Evolutionary conservation across 1,140 invertebrate genomes (phyloP), one percentile per base, ranked within the genome.

Genomic region (Eufriesea mexicana): DNA sequence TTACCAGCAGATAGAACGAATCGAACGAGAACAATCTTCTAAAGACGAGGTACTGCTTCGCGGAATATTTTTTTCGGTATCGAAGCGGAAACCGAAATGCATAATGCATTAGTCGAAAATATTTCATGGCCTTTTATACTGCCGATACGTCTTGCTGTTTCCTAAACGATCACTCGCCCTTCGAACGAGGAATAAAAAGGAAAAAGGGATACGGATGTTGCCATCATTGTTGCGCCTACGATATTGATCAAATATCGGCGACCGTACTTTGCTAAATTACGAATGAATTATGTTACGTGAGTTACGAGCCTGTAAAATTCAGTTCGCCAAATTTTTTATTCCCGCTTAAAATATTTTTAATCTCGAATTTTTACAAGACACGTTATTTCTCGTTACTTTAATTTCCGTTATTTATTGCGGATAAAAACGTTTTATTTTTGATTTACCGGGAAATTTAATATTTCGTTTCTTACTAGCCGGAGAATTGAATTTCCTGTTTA

Each of bases 1-100:
- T 47, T 16, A 51, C 61, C 8, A 64, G 57, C 59, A 83, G 79
- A 18, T 57, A 59, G 35, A 55, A 72, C 35, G 59, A n/a, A 71
- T 73, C 51, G 51, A n/a, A 66, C 54, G 67, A 42, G 77, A 72
- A 77, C 59, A 84, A 84, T 72, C 49, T 59, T 72, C 70, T 42
- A 64, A 71, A 86, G 72, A 74, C 51, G 71, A n/a, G 23, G 59
- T 25, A 55, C 54, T 47, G 35, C 49, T 86, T 73, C 42, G 51
- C 23, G 18, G 81, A 86, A 86, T 87, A 84, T 84, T 84, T 87
- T 87, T 87, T 62, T 78, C 82, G 49, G 81, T 81, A 84, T 87
- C 59, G 77, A 84, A 87, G 70, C 73, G 35, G 76, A 35, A 72
- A 71, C 51, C 23, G 59, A 76, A 35, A 84, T 88, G 71, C 68